Percentiles rank a stretch among this genome's conserved stretches.
These are phyloP conservation scores for Rhinopomastus cyanomelas DNA, from an alignment of 2,113 vertebrate genomes.

Conservation along the genomic window DNA sequence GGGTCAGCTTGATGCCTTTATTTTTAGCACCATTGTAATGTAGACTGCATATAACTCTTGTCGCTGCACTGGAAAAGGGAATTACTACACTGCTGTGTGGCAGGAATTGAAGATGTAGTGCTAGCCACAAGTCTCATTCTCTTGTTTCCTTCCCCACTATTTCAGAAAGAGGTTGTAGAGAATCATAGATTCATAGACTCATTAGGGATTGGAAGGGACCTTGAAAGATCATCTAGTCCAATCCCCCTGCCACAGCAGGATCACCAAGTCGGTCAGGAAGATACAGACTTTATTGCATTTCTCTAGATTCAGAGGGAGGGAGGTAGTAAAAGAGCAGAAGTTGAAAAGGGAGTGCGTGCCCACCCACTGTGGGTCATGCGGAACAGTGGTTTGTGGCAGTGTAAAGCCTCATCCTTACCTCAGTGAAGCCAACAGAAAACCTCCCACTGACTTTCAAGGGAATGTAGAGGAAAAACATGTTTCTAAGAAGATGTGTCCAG, in stretches of 20 bases:
- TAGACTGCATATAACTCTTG: background rate
- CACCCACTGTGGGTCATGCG: background rate
- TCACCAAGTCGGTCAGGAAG: too few species aligned
- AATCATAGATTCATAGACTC: too few species aligned
- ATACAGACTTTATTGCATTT: background rate
- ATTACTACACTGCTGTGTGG: background rate
- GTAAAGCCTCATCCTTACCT: background rate
- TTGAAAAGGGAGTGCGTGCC: background rate
- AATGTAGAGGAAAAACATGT: background rate
- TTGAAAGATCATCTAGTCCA: too few species aligned
- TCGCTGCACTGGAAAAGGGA: background rate
- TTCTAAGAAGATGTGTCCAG: background rate
- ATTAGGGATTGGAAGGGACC: too few species aligned
- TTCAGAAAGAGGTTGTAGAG: background rate
- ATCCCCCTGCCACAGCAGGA: too few species aligned
- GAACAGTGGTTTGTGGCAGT: background rate
- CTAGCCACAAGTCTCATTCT: background rate
- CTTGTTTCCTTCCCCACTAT: background rate
- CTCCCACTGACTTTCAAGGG: background rate
- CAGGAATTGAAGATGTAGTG: background rate
- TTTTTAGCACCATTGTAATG: background rate
- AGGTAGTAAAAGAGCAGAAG: background rate
- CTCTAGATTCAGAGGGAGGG: background rate
- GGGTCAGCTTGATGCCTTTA: background rate
- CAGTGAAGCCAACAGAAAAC: background rate